Conservation (phyloP, 1,140 invertebrate species). For the Eupeodes corollae region DNA sequence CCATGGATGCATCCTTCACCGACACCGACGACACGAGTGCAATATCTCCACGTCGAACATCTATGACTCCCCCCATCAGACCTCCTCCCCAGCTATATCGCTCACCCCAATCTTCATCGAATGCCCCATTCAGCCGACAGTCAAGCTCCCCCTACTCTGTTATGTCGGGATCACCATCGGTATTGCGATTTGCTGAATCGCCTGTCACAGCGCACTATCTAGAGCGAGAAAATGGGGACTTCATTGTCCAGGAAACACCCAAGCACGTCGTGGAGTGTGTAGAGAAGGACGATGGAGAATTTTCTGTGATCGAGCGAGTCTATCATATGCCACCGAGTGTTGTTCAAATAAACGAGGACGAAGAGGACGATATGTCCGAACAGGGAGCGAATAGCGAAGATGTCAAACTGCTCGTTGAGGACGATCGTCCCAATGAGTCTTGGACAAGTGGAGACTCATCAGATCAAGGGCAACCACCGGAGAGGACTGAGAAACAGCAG, state of each 20-base stretch:
- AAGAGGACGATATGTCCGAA: conserved; percentile 20
- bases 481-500: conserved; percentile 6
- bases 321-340: conserved; percentile 35
- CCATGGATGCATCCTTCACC: no score
- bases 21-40: no score
- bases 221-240: conserved; percentile 33
- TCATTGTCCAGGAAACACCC: conserved; percentile 35
- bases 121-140: conserved; percentile 12
- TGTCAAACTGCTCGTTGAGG: conserved; percentile 20
- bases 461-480: not conserved
- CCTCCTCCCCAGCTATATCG: not conserved
- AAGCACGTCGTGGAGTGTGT: conserved; percentile 35
- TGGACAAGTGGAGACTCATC: not conserved
- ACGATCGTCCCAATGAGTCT: conserved; percentile 12
- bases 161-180: conserved; percentile 20
- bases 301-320: conserved; percentile 34
- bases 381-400: conserved; percentile 2
- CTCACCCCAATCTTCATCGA: not conserved
- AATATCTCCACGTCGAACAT: not conserved
- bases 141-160: conserved; percentile 17
- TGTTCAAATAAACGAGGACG: conserved; percentile 31
- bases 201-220: conserved; percentile 31
- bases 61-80: conserved; percentile 15
- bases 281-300: conserved; percentile 32
- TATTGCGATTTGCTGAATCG: conserved; percentile 29